phyloP scores from a whole-genome alignment of 2,797 vertebrate species.

The Knipowitschia caucasica region DNA sequence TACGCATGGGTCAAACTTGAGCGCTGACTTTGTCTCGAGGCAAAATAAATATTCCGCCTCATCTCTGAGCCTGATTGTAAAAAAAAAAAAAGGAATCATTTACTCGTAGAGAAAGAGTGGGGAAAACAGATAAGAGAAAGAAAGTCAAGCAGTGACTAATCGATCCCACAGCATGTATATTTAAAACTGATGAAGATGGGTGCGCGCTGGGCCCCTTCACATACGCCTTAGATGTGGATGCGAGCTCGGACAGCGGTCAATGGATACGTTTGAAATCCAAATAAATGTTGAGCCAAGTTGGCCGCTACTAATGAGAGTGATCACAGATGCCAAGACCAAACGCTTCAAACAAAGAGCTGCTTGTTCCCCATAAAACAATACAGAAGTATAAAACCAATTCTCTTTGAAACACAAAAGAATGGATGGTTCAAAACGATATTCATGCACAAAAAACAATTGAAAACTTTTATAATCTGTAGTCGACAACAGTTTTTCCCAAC shows the following conservation, averaged over 20 bases:
- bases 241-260: constrained; percentile 62
- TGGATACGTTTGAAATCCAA: constrained; percentile 69
- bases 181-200: constrained; percentile 56
- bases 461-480: not conserved
- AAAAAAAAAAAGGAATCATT: constrained; percentile 61
- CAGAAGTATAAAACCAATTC: constrained; percentile 49
- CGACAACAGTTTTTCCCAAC: not conserved
- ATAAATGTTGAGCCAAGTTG: constrained; percentile 60
- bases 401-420: constrained; percentile 51
- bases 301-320: constrained; percentile 65
- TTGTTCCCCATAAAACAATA: constrained; percentile 60
- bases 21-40: constrained; percentile 46
- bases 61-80: constrained; percentile 40
- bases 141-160: constrained; percentile 50
- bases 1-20: constrained; percentile 51
- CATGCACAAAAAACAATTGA: not conserved
- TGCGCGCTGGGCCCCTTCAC: constrained; percentile 47
- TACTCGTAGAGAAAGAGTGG: constrained; percentile 38
- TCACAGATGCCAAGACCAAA: constrained; percentile 67
- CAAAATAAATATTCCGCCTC: constrained; percentile 58
- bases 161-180: constrained; percentile 63
- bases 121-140: constrained; percentile 42
- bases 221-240: constrained; percentile 66
- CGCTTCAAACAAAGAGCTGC: constrained; percentile 65
- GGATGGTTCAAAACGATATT: constrained; percentile 26